Percentiles rank a stretch among this genome's conserved stretches.
Conservation (phyloP, 2,113 vertebrate genomes). For the Cyanoliseus patagonus region DNA sequence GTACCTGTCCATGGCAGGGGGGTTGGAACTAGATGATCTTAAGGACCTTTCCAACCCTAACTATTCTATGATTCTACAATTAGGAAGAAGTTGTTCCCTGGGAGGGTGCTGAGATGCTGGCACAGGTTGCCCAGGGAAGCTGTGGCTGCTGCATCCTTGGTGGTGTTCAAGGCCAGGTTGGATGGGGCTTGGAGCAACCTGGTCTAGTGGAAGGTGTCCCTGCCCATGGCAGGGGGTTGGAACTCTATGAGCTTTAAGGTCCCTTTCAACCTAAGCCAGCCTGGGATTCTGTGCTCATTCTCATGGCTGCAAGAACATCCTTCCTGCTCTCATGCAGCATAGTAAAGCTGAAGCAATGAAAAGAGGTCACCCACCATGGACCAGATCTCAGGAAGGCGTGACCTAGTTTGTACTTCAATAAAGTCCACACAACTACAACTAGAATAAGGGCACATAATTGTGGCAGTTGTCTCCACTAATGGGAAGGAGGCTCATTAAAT, state of each 20-base stretch:
- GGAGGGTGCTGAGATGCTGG: background rate
- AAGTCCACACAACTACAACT: background rate
- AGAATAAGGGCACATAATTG: background rate
- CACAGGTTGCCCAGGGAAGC: background rate
- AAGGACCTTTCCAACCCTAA: background rate
- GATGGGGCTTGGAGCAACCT: background rate
- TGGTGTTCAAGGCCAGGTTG: background rate
- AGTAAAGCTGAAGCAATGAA: background rate
- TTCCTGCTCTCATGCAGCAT: background rate
- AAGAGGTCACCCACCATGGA: background rate
- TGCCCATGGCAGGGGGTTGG: background rate
- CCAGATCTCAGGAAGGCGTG: background rate
- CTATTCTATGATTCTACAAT: background rate
- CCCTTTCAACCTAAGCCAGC: background rate
- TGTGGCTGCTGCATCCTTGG: background rate
- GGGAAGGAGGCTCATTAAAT: constrained; percentile 16
- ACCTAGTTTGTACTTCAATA: constrained; percentile 6
- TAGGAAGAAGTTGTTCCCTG: background rate
- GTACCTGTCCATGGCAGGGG: background rate
- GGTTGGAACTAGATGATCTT: background rate
- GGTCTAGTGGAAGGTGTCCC: background rate
- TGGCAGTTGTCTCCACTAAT: background rate
- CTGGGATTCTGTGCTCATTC: background rate
- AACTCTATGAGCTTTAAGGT: background rate
- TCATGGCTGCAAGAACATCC: background rate